phyloP scores from a whole-genome alignment of 2,113 vertebrate genomes.

The Saguinus imperator region DNA sequence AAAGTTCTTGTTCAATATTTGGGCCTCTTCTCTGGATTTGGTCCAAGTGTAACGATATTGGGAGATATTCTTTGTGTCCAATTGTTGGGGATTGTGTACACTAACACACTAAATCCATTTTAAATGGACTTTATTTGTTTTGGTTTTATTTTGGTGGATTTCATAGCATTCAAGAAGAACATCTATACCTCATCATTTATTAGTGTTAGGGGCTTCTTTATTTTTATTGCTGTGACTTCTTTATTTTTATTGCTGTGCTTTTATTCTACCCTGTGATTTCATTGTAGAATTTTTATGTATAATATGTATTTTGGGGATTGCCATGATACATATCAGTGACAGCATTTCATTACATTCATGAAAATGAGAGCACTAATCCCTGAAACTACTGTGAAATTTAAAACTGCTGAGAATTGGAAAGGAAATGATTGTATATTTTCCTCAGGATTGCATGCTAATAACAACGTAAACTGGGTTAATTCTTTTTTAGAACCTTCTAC shows the following conservation, averaged over 20 bases:
- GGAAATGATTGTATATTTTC: neutral
- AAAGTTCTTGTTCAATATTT: neutral
- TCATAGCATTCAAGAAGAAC: neutral
- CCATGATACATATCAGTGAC: neutral
- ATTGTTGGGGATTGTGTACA: neutral
- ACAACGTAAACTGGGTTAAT: neutral
- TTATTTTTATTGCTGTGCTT: neutral
- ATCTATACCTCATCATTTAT: neutral
- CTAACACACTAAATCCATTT: neutral
- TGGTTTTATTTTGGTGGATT: neutral
- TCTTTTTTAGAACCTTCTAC: neutral
- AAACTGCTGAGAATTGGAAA: neutral
- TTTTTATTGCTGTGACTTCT: neutral
- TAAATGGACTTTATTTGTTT: neutral
- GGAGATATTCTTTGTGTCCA: neutral
- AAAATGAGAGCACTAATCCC: neutral
- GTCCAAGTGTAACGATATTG: neutral
- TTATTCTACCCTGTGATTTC: neutral
- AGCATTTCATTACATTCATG: neutral
- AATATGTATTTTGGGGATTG: neutral
- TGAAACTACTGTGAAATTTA: neutral
- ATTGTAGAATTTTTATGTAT: too few relatives aligned
- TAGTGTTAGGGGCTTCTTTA: neutral
- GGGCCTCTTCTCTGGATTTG: neutral
- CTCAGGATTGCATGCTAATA: neutral